Base-by-base conservation (phyloP, 2,888 invertebrate species). In the Bellardia pandia region DNA sequence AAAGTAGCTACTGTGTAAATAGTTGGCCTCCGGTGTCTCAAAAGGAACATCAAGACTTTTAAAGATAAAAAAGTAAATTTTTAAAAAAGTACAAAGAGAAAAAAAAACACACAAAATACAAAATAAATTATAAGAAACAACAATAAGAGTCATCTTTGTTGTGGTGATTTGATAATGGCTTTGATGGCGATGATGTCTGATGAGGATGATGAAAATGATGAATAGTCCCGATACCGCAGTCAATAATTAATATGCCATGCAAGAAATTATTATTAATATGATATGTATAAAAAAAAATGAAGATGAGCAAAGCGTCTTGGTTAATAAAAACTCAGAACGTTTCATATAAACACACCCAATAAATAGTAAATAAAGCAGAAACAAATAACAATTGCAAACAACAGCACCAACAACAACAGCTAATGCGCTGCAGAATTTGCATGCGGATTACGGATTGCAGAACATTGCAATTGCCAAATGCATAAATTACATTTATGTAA, bases 161-260 rank as follows among this genome's bases (percentile, higher is more conserved):
- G 71, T 80, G 69, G 79, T 85, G 85, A 85, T 80, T 69, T 80
- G 85, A 75, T 85, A 75, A 80, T 80, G 79, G 75, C 51, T 62
- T 80, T 58, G 85, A 85, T 85, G 83, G 76, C 69, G 83, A 40
- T 77, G 71, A 71, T 71, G 76, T 30, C 62, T 71, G 56, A 64
- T 56, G 60, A 75, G 16, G 60, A 68, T 16, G 58, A 42, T 53
- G 60, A 71, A 40, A 56, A 79, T 83, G 80, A 86, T 85, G 85
- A 87, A 85, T 82, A 81, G 56, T 66, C 51, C 51, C 85, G 62
- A 68, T 62, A 75, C 77, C 77, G 81, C 71, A 75, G 78, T 51
- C 78, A 81, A 78, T 87, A 81, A 87, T 87, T 87, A 85, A 85
- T 87, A 87, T 87, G 87, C 87, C 81, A 82, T 82, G 87, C 87